Conservation (phyloP, 2,888 invertebrate genomes). For the Cylloceria caligata region DNA sequence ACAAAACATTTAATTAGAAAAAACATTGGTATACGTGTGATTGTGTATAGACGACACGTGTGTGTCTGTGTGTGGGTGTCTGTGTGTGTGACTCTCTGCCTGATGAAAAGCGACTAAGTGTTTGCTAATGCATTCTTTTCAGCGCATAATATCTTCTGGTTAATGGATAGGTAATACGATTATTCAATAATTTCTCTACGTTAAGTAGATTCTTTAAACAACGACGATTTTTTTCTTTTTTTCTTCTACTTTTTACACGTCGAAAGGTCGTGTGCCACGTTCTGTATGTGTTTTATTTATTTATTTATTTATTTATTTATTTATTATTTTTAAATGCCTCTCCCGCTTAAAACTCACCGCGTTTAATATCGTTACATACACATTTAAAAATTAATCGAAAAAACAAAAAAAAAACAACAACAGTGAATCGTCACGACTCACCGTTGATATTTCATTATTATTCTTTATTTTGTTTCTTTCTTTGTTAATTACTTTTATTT, state of each 20-base stretch:
- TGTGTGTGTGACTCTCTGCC: conserved; percentile 68
- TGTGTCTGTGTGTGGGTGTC: conserved; percentile 66
- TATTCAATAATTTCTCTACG: conserved; percentile 79
- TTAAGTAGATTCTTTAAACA: conserved; percentile 79
- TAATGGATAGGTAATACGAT: conserved; percentile 79
- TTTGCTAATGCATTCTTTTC: conserved; percentile 72
- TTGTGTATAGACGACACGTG: conserved; percentile 70
- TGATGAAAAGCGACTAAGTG: conserved; percentile 81
- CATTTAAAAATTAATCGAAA: conserved; percentile 43
- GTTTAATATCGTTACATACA: conserved; percentile 29
- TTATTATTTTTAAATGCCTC: conserved; percentile 36
- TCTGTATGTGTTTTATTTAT: conserved; percentile 36
- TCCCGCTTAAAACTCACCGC: conserved; percentile 25
- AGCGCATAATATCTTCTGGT: conserved; percentile 80
- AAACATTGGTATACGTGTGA: conserved; percentile 77
- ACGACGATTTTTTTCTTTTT: conserved; percentile 73
- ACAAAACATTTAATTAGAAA: conserved; percentile 82
- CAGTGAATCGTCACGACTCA: conserved; percentile 27
- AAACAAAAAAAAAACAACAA: too few species aligned
- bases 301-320: too few species aligned
- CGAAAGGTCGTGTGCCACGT: conserved; percentile 25
- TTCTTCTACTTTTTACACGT: conserved; percentile 36
- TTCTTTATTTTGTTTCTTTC: too few species aligned
- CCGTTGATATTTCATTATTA: conserved; percentile 31
- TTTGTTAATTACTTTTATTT: too few species aligned